These are phyloP conservation scores for Drosophila arizonae DNA, from an alignment of 1,140 invertebrate species.

Conservation along the genomic window DNA sequence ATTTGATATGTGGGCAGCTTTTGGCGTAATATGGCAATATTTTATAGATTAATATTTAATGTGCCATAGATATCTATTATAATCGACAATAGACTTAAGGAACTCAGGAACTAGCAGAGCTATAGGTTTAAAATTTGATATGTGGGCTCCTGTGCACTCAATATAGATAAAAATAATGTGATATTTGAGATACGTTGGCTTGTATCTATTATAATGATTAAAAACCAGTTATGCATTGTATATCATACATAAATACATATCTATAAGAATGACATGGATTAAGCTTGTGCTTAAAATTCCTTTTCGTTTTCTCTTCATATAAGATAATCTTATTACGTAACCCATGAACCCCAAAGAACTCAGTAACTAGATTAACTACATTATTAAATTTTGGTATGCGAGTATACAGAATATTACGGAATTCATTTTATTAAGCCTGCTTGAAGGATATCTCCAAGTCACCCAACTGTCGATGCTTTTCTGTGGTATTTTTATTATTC, in stretches of 20 bases:
- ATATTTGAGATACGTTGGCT: no score
- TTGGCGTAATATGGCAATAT: neutral
- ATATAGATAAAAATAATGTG: no score
- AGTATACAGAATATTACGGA: neutral
- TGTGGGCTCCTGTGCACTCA: no score
- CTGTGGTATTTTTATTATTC: conserved; percentile 1
- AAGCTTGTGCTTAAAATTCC: no score
- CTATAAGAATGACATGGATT: no score
- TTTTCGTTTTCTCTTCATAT: neutral
- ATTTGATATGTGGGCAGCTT: neutral
- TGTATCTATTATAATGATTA: no score
- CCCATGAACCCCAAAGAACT: neutral
- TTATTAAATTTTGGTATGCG: neutral
- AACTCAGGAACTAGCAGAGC: no score
- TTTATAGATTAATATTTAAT: no score
- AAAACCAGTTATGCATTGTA: no score
- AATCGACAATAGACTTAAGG: neutral
- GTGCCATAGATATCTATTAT: neutral
- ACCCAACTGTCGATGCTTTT: neutral
- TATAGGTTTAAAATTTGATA: no score
- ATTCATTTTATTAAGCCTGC: neutral
- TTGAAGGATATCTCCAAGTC: neutral
- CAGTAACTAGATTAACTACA: neutral
- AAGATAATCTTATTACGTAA: neutral
- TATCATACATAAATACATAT: no score